Conservation (phyloP, 2,888 invertebrate genomes). For the Hedychridium roseum region DNA sequence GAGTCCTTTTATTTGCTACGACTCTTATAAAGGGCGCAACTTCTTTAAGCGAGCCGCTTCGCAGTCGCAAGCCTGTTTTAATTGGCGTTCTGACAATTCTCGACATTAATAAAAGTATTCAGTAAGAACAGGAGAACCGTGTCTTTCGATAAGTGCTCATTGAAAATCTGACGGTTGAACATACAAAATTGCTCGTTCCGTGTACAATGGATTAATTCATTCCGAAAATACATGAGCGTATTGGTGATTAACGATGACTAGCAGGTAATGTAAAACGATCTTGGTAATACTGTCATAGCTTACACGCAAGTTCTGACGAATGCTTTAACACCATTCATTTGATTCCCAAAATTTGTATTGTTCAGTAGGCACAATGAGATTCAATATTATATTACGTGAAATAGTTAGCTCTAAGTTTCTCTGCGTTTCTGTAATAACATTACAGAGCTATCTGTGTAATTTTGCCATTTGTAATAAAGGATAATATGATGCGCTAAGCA, state of each 20-base stretch:
- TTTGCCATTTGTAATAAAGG: constrained; percentile 61
- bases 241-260: constrained; percentile 29
- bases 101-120: constrained; percentile 13
- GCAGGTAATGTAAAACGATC: constrained; percentile 33
- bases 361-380: too few species aligned
- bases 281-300: too few species aligned
- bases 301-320: too few species aligned
- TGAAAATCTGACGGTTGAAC: constrained; percentile 10
- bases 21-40: too few species aligned
- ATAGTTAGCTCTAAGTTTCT: constrained; percentile 56
- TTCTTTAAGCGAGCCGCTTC: too few species aligned
- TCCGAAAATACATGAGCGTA: constrained; percentile 24
- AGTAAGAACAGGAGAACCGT: constrained; percentile 13
- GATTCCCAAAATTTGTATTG: too few species aligned
- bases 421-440: constrained; percentile 57
- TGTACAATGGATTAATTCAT: constrained; percentile 25
- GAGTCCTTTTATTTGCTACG: too few species aligned
- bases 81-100: too few species aligned
- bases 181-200: constrained; percentile 17
- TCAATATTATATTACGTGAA: constrained; percentile 20
- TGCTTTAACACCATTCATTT: too few species aligned
- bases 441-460: constrained; percentile 58
- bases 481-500: constrained; percentile 44
- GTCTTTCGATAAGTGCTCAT: constrained; percentile 13
- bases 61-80: too few species aligned